phyloP scores from a whole-genome alignment of 2,113 vertebrate species.

The Crotalus horridus region DNA sequence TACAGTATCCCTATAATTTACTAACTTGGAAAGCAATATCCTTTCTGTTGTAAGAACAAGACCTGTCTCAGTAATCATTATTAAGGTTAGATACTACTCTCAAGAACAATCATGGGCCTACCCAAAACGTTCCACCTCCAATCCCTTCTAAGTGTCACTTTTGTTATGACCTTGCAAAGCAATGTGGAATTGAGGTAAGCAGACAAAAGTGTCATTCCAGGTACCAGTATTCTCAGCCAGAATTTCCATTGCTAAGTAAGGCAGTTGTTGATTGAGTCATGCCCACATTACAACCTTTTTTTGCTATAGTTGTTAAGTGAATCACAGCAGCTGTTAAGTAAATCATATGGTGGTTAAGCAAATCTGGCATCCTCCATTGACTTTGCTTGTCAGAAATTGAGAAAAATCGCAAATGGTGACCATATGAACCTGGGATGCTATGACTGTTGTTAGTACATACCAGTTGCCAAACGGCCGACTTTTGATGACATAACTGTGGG shows the following conservation, averaged over 20 bases:
- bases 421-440: background rate
- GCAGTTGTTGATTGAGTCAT: background rate
- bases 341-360: background rate
- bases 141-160: background rate
- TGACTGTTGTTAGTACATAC: background rate
- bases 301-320: background rate
- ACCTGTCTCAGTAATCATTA: background rate
- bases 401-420: background rate
- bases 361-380: background rate
- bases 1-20: background rate
- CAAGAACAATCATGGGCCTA: background rate
- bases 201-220: background rate
- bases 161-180: background rate
- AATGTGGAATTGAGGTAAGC: background rate
- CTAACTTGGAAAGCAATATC: background rate
- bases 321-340: background rate
- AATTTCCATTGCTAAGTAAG: background rate
- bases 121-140: background rate
- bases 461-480: background rate
- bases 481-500: background rate
- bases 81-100: background rate
- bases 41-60: background rate
- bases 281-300: background rate
- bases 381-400: no score
- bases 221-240: background rate